Evolutionary conservation across 2,797 vertebrate genomes (phyloP), one percentile per base, ranked within the genome.

Genomic region (Phrynocephalus forsythii): DNA sequence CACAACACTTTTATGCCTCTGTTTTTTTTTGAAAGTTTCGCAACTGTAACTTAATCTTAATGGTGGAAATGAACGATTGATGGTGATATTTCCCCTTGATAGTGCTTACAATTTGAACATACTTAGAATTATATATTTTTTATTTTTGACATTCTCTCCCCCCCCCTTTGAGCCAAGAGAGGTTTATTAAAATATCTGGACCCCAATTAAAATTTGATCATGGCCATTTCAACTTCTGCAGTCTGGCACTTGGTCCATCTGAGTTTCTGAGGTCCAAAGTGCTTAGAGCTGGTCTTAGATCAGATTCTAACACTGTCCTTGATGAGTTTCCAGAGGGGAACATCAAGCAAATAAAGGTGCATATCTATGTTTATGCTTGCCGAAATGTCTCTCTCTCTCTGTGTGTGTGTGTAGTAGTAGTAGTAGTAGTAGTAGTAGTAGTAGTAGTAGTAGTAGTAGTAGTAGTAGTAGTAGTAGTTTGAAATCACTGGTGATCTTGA

Each of bases 1-100:
- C 78, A 63, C 63, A 69, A 84, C 82, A 63, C 71, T 95, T 88
- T 66, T 88, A 84, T 89, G 83, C 28, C 81, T 89, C n/a, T 0
- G 0, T 77, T 82, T 73, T 91, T 93, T n/a, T 0, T 63, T 85
- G 63, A 30, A 44, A 60, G 16, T 24, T 90, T 71, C 81, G 52
- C 66, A 81, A 71, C 79, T 87, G 24, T 76, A 88, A 1, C 68
- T 86, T 84, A 84, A 56, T 83, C 89, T 30, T 86, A 22, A 33
- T 83, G 1, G 1, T 16, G 30, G 73, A 89, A 80, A 79, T 8
- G 5, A 85, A 90, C 80, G 60, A 63, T 63, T 20, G 60, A 26
- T 18, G 77, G 78, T 63, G 28, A 69, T 85, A 79, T 82, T 81
- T 5, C 26, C 44, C 89, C 66, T 72, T 85, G 84, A 88, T 88